phyloP scores from a whole-genome alignment of 2,888 invertebrate genomes.

The Eilema caniola region DNA sequence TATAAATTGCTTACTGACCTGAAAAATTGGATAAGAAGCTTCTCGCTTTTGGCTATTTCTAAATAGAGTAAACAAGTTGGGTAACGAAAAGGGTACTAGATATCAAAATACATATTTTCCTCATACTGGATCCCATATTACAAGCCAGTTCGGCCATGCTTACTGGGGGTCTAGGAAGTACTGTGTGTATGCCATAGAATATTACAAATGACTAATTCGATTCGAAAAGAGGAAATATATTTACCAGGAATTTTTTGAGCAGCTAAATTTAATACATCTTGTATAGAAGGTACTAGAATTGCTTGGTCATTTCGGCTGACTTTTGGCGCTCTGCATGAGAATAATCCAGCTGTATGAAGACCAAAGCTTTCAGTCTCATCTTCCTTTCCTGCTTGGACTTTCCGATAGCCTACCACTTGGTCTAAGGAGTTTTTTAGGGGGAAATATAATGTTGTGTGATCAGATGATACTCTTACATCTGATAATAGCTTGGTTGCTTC shows the following conservation, averaged over 20 bases:
- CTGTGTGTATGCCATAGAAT: neutral
- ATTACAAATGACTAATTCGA: neutral
- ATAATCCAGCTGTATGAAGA: constrained; percentile 75
- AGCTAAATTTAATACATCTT: constrained; percentile 78
- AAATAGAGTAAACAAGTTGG: neutral
- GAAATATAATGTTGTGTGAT: constrained; percentile 87
- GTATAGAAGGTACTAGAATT: constrained; percentile 80
- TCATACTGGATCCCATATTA: neutral
- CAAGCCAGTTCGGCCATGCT: too few relatives aligned
- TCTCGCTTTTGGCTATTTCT: too few relatives aligned
- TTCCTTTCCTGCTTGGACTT: constrained; percentile 79
- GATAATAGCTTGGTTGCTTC: constrained; percentile 81
- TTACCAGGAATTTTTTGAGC: constrained; percentile 83
- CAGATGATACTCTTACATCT: constrained; percentile 85
- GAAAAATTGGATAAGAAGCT: too few relatives aligned
- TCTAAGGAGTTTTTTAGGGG: constrained; percentile 88
- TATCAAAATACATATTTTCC: neutral
- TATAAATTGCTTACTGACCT: too few relatives aligned
- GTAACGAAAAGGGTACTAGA: neutral
- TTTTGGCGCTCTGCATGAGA: constrained; percentile 73
- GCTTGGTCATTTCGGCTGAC: constrained; percentile 76
- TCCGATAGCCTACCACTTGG: constrained; percentile 89
- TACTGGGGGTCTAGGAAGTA: too few relatives aligned
- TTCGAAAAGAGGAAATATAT: constrained; percentile 9
- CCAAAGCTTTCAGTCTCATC: constrained; percentile 71